Conservation (phyloP, 1,140 invertebrate genomes). For the Brachionus rotundiformis region DNA sequence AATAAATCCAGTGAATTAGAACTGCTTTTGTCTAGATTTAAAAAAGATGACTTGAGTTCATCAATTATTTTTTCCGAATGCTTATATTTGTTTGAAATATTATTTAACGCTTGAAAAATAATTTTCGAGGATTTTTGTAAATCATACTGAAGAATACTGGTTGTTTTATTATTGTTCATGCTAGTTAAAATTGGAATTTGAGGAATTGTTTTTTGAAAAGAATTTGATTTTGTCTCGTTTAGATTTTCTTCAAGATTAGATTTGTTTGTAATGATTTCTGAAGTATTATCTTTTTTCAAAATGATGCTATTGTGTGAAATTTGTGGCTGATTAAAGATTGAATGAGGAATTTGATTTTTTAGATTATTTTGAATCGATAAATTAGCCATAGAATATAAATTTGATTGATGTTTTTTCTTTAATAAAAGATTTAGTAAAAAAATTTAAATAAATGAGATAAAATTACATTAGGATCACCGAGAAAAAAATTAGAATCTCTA, state of each 20-base stretch:
- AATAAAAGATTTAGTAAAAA: not conserved
- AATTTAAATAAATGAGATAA: not conserved
- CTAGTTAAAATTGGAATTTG: not conserved
- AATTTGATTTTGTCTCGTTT: not conserved
- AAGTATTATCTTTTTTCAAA: not conserved
- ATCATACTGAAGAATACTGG: not conserved
- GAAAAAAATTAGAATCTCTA: not conserved
- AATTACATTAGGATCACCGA: conserved; percentile 12
- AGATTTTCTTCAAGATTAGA: not conserved
- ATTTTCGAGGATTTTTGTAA: not conserved
- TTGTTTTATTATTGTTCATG: not conserved
- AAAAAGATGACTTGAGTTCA: not conserved
- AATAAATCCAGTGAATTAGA: conserved; percentile 26
- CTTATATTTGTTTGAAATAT: not conserved
- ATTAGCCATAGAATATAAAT: not conserved
- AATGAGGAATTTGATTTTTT: not conserved
- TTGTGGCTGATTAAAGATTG: not conserved
- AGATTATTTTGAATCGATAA: not conserved
- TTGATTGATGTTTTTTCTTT: conserved; percentile 6
- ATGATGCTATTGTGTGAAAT: not conserved
- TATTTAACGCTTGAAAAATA: not conserved
- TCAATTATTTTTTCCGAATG: conserved; percentile 22
- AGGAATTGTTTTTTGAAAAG: not conserved
- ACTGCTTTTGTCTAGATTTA: not conserved
- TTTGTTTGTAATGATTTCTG: not conserved